Percentiles rank a stretch among this genome's conserved stretches.
These are phyloP conservation scores for Myotis findleyi DNA, from an alignment of 2,797 vertebrate genomes.

Conservation along the genomic window DNA sequence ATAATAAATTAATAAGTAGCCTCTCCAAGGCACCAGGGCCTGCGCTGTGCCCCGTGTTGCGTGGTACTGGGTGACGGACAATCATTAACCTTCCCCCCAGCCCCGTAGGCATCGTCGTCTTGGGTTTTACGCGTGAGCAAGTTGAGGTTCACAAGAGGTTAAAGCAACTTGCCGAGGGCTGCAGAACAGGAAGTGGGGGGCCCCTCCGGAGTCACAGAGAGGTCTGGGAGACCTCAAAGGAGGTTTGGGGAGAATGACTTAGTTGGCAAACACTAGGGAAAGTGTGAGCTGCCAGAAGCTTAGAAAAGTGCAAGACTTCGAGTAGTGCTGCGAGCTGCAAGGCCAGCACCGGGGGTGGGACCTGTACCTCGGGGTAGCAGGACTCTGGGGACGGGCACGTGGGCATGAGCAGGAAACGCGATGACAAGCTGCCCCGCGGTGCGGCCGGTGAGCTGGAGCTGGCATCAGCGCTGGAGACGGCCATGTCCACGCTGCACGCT, in stretches of 20 bases:
- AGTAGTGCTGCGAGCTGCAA: neutral
- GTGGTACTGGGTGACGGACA: neutral
- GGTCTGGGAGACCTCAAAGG: neutral
- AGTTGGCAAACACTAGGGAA: neutral
- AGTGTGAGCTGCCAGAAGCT: neutral
- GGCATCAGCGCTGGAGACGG: neutral
- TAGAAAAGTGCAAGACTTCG: neutral
- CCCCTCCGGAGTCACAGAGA: neutral
- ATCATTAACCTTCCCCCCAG: neutral
- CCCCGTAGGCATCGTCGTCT: neutral
- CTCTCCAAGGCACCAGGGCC: neutral
- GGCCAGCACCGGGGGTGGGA: neutral
- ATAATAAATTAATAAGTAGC: neutral
- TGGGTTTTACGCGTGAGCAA: neutral
- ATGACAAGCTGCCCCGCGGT: accelerated
- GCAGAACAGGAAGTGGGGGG: neutral
- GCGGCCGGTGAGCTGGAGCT: neutral
- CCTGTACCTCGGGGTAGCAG: accelerated
- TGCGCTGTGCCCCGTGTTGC: accelerated
- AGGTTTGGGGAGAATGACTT: neutral
- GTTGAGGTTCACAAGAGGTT: neutral
- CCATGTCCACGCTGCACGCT: no score
- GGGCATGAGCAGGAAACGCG: accelerated
- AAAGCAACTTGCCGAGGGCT: neutral
- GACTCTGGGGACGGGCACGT: accelerated